Evolutionary conservation across 1,140 invertebrate genomes (phyloP).

Genomic region (Euglossa dilemma): DNA sequence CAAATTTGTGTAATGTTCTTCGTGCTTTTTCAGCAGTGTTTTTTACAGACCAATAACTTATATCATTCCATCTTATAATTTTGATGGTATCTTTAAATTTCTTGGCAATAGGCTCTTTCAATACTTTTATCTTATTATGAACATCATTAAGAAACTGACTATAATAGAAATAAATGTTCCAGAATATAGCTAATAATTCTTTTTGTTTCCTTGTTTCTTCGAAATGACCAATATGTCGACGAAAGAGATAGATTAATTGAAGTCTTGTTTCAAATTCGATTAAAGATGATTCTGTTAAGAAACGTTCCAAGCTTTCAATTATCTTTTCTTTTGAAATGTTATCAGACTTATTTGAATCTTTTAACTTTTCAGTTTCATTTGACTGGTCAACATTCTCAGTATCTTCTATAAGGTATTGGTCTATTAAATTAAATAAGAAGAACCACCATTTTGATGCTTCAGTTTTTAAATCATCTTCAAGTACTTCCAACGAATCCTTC

Average conservation of each 20-base stretch:
- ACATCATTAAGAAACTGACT: slow-evolving; percentile 89
- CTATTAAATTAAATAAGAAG: slow-evolving; percentile 89
- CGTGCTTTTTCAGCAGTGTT: slow-evolving; percentile 94
- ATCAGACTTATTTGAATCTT: not conserved
- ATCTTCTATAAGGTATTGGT: slow-evolving; percentile 76
- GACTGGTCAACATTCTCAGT: slow-evolving; percentile 19
- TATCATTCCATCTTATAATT: slow-evolving; percentile 97
- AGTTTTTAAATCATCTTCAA: slow-evolving; percentile 85
- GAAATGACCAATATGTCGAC: slow-evolving; percentile 87
- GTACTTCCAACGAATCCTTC: slow-evolving; percentile 89
- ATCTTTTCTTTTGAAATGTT: slow-evolving; percentile 74
- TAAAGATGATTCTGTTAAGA: slow-evolving; percentile 92
- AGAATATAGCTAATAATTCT: slow-evolving; percentile 87
- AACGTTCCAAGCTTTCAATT: slow-evolving; percentile 86
- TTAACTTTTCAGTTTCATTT: not conserved
- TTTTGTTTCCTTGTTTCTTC: slow-evolving; percentile 80
- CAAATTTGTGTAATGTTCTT: slow-evolving; percentile 92
- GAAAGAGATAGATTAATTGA: slow-evolving; percentile 90
- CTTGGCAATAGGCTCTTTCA: slow-evolving; percentile 93
- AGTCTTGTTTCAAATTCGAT: slow-evolving; percentile 92
- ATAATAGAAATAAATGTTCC: slow-evolving; percentile 95
- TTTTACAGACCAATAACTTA: slow-evolving; percentile 97
- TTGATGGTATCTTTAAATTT: slow-evolving; percentile 96
- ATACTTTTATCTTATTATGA: slow-evolving; percentile 84
- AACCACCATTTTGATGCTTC: slow-evolving; percentile 94